Evolutionary conservation across 2,888 invertebrate genomes (phyloP), one percentile per base, ranked within the genome.

Genomic region (Linnaemya vulpina): DNA sequence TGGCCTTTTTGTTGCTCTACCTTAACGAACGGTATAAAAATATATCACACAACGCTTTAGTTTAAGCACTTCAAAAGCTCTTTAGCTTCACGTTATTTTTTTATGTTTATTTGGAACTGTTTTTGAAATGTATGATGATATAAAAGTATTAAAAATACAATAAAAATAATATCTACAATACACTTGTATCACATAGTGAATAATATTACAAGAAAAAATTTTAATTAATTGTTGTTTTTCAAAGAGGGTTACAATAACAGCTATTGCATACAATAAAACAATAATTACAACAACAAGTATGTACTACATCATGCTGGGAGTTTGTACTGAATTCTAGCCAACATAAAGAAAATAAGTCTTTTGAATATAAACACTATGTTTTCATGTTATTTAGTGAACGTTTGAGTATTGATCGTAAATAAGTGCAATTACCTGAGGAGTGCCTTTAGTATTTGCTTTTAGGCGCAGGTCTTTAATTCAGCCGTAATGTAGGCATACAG

Each of bases 401-500:
- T 15, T 67, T 20, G 63, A 77, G 73, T 85, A 85, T 85, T 82
- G 84, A 85, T 85, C 84, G 81, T 75, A 81, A 75, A 82, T 78
- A 80, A 78, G 84, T 75, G 84, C 81, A 85, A 85, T 82, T 85
- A 78, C 70, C 74, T 75, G 79, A 82, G 78, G 78, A 78, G 82
- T 84, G 84, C 70, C 82, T 70, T 83, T 78, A 65, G 78, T 82
- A 74, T 82, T 77, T 78, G 74, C 82, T 85, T 85, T 85, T 82
- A 85, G 84, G 84, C 84, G 84, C 84, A 85, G 70, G 84, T 85
- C 84, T 85, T 85, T 51, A 75, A 82, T 78, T 70, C 78, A 78
- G 81, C 81, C 81, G 74, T 74, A 85, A 81, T 78, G 53, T 62
- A 84, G 80, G 70, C 79, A 75, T 67, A 65, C 3, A 38, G 63